Percentiles rank a stretch among this genome's conserved stretches.
Conservation (phyloP, 2,888 invertebrate genomes). For the Cryptus armator region DNA sequence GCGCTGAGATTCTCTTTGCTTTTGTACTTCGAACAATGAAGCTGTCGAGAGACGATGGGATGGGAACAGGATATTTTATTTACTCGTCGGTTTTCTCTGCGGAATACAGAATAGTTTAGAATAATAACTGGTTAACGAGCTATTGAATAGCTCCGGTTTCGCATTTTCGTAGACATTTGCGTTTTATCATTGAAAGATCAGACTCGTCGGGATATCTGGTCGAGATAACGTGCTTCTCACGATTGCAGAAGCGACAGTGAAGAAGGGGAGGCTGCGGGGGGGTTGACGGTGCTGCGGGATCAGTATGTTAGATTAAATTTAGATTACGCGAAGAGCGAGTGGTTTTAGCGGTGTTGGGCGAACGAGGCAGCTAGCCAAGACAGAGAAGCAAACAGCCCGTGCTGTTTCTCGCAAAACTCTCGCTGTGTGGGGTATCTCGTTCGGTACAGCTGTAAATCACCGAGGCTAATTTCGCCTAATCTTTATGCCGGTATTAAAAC, state of each 20-base stretch:
- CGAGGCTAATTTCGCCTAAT: conserved; percentile 78
- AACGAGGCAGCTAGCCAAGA: conserved; percentile 14
- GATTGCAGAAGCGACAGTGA: neutral
- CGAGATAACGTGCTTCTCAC: neutral
- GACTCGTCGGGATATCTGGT: neutral
- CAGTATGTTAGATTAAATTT: conserved; percentile 49
- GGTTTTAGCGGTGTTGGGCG: conserved; percentile 2
- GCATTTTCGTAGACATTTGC: neutral
- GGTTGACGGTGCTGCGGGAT: conserved; percentile 12
- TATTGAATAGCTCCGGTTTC: neutral
- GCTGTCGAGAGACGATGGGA: neutral
- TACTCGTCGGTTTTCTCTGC: neutral
- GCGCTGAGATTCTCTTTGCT: neutral
- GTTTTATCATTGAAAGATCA: neutral
- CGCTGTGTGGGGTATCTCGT: conserved; percentile 34
- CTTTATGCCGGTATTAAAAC: conserved; percentile 79
- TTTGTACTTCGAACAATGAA: conserved; percentile 4
- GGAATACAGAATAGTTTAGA: neutral
- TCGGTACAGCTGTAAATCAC: conserved; percentile 76
- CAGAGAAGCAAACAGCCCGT: conserved; percentile 10
- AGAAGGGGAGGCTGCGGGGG: neutral
- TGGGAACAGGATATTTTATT: neutral
- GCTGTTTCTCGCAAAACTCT: conserved; percentile 31
- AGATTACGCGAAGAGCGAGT: conserved; percentile 44
- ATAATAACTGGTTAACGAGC: neutral